These are phyloP conservation scores for Craterocephalus amniculus DNA, from an alignment of 2,797 vertebrate genomes.

Conservation along the genomic window DNA sequence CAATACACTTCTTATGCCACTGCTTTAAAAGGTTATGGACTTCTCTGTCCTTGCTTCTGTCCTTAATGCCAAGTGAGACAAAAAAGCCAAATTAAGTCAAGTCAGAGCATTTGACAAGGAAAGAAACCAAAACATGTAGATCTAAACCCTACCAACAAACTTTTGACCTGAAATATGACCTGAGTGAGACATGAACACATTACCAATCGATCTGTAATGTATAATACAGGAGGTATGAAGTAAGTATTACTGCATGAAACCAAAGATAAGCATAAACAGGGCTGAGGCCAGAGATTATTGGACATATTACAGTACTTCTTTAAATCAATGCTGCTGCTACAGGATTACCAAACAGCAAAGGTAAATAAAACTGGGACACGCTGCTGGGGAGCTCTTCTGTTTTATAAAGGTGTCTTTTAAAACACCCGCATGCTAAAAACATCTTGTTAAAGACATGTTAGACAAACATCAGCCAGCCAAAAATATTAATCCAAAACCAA, in stretches of 20 bases:
- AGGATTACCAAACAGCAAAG: neutral
- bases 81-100: slow-evolving; percentile 67
- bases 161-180: neutral
- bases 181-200: neutral
- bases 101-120: slow-evolving; percentile 55
- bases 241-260: neutral
- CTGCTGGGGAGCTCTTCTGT: slow-evolving; percentile 1
- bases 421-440: slow-evolving; percentile 8
- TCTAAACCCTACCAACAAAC: slow-evolving; percentile 5
- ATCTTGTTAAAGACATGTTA: neutral
- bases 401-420: neutral
- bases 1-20: slow-evolving; percentile 62
- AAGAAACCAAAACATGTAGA: slow-evolving; percentile 24
- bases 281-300: neutral
- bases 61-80: slow-evolving; percentile 75
- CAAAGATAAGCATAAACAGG: neutral
- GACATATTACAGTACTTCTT: slow-evolving; percentile 5
- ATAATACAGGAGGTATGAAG: neutral
- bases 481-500: slow-evolving; percentile 36
- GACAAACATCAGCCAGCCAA: slow-evolving; percentile 21
- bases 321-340: neutral
- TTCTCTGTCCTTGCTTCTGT: slow-evolving; percentile 37
- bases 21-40: slow-evolving; percentile 58
- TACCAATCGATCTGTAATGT: neutral
- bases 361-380: neutral